Percentiles rank a stretch among this genome's conserved stretches.
phyloP scores from a whole-genome alignment of 1,140 invertebrate species.

The Littorina saxatilis region DNA sequence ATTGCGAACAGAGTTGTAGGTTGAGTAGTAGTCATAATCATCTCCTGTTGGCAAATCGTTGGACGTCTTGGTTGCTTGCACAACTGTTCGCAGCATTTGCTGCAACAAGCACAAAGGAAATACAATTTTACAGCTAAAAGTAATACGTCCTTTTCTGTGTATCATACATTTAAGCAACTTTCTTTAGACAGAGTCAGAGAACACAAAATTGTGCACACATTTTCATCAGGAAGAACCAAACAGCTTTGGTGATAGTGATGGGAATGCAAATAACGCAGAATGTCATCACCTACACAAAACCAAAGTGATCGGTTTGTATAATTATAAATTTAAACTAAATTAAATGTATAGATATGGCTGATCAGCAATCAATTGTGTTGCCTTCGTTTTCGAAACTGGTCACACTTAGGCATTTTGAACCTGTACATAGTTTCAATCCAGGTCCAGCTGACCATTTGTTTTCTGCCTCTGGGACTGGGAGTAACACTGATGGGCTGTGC shows the following conservation, averaged over 20 bases:
- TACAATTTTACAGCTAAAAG: not conserved
- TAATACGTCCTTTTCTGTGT: not conserved
- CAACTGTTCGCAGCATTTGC: constrained; percentile 74
- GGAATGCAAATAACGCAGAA: not conserved
- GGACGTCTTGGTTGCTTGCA: constrained; percentile 81
- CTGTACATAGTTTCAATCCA: no score
- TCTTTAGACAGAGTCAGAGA: not conserved
- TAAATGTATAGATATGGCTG: no score
- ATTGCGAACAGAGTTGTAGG: constrained; percentile 83
- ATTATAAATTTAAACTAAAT: no score
- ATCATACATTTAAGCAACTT: not conserved
- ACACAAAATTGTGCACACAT: not conserved
- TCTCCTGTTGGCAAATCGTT: constrained; percentile 82
- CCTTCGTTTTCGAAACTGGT: no score
- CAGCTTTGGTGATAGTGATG: not conserved
- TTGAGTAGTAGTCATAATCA: constrained; percentile 83
- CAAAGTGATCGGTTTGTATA: no score
- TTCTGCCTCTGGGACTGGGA: no score
- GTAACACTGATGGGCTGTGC: no score
- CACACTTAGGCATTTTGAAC: no score
- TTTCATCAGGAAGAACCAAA: no score
- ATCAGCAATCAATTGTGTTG: no score
- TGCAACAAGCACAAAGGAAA: constrained; percentile 43
- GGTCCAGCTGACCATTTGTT: no score
- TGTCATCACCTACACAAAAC: not conserved